Percentiles rank a stretch among this genome's conserved stretches.
phyloP scores from a whole-genome alignment of 2,888 invertebrate species.

The Ichneumoninae sp. region DNA sequence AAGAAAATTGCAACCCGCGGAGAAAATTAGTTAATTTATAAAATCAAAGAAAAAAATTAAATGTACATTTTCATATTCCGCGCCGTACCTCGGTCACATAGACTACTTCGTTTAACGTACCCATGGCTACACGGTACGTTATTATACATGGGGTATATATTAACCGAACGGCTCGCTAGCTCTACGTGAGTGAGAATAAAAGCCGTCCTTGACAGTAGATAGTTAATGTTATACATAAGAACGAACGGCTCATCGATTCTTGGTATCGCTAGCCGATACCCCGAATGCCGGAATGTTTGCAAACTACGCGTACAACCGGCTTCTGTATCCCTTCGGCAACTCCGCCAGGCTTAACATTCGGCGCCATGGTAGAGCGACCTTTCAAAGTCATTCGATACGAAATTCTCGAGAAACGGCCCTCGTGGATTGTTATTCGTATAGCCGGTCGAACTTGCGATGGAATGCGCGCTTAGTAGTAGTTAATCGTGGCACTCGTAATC shows the following conservation, averaged over 20 bases:
- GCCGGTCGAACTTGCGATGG: neutral
- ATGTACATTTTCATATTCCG: neutral
- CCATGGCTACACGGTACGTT: neutral
- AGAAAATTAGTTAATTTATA: too few relatives aligned
- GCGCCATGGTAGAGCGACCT: slow-evolving; percentile 46
- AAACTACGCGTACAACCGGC: slow-evolving; percentile 68
- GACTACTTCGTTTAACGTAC: neutral
- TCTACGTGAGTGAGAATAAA: neutral
- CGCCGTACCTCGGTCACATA: neutral
- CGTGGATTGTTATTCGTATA: slow-evolving; percentile 37
- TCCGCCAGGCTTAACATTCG: slow-evolving; percentile 73
- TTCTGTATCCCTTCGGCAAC: slow-evolving; percentile 71
- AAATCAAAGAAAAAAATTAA: neutral
- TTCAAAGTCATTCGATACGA: slow-evolving; percentile 69
- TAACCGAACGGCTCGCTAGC: neutral
- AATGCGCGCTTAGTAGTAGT: neutral
- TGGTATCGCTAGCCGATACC: slow-evolving; percentile 53
- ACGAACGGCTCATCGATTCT: slow-evolving; percentile 42
- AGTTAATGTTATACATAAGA: slow-evolving; percentile 22
- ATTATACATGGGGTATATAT: neutral
- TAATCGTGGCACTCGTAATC: slow-evolving; percentile 29
- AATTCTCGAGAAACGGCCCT: slow-evolving; percentile 55
- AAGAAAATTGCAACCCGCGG: too few relatives aligned
- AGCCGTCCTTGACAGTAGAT: slow-evolving; percentile 7
- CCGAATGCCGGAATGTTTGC: slow-evolving; percentile 72